Base-by-base conservation (phyloP, 2,888 invertebrate genomes). In the Troglohyphantes excavatus region DNA sequence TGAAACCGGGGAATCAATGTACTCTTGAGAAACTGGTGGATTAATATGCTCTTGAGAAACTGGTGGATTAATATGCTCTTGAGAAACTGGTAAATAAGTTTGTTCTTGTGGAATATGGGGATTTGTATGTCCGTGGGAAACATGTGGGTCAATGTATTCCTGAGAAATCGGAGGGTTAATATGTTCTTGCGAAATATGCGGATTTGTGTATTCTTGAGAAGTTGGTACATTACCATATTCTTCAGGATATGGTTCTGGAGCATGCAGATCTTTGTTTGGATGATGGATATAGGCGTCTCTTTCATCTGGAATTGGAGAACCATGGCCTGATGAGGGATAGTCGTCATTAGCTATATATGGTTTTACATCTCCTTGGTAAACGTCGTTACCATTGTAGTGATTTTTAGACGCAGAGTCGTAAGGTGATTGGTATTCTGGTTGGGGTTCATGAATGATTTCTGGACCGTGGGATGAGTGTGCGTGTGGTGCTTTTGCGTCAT, bases 401-500 rank as follows among this genome's bases (percentile, higher is more conserved):
- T 27, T 5, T 39, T 76, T 76, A 13, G 33, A 19, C 2, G 2
- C 26, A 3, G 78, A 78, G 23, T 78, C 78, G 26, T 78, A 78
- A 26, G 78, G 78, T 23, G 78, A 78, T 26, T 23, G 65, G 23
- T 78, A 78, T n/a, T 6, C 29, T 21, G 78, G 78, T 39, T 39
- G 78, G 0, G 78, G 78, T n/a, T 78, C 78, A 5, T 78, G 27
- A 39, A 78, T 23, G 7, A 33, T 33, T 26, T 78, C 78, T 21
- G 76, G 61, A 1, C 19, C 29, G n/a, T 27, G 29, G 33, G 33
- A 13, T 17, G 68, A 17, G 33, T 29, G 19, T n/a, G 23, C 43
- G 11, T 63, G 19, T 13, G 63, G 76, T 13, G n/a, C 5, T 1
- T 23, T 78, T n/a, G 9, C 27, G n/a, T 19, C 26, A 26, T 65